These are phyloP conservation scores for Drosophila repletoides DNA, from an alignment of 1,140 invertebrate species.

Conservation along the genomic window DNA sequence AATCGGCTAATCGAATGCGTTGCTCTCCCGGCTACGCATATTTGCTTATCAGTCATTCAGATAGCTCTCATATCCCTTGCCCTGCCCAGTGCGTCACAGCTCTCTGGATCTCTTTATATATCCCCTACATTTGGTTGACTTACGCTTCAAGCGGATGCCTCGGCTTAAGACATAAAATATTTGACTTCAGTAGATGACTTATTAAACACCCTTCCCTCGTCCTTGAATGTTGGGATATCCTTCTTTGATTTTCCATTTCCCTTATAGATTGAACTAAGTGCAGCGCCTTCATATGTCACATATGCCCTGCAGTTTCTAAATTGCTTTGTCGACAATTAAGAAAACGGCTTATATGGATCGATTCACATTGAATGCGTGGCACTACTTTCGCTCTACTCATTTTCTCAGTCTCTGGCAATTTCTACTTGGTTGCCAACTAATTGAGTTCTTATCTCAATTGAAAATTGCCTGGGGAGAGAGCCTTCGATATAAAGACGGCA, in stretches of 20 bases:
- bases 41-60: constrained; percentile 52
- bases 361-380: constrained; percentile 53
- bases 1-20: constrained; percentile 41
- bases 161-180: too few species aligned
- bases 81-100: constrained; percentile 8
- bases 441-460: constrained; percentile 38
- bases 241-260: neutral
- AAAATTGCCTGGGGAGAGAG: constrained; percentile 38
- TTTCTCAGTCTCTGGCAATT: constrained; percentile 23
- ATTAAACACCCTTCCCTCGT: neutral
- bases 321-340: constrained; percentile 21
- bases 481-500: constrained; percentile 69
- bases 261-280: neutral
- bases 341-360: constrained; percentile 78
- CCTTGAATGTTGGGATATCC: too few species aligned
- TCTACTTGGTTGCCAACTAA: constrained; percentile 38
- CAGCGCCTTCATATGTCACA: constrained; percentile 26
- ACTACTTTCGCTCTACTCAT: constrained; percentile 27
- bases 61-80: constrained; percentile 18
- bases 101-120: neutral
- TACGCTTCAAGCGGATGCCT: too few species aligned
- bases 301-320: constrained; percentile 7
- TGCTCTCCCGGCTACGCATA: constrained; percentile 50
- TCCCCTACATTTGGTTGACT: neutral
- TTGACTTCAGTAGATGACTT: too few species aligned